Evolutionary conservation across 2,888 invertebrate species (phyloP).

Genomic region (Hypselothyrea guttata): DNA sequence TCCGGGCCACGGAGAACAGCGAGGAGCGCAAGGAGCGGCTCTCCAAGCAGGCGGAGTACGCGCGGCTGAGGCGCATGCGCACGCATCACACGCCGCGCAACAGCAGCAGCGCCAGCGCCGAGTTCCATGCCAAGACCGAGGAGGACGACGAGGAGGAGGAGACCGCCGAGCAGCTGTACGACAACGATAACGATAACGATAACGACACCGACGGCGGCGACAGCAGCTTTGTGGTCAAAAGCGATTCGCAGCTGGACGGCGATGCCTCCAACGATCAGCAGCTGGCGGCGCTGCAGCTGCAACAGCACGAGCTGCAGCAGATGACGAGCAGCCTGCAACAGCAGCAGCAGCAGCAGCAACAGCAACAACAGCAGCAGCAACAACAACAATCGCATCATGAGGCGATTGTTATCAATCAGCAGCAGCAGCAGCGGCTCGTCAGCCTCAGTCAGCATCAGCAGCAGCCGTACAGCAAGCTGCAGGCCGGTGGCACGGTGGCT

Average conservation of each 20-base stretch:
- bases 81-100: constrained; percentile 80
- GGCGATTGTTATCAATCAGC: constrained; percentile 61
- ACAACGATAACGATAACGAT: constrained; percentile 46
- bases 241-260: constrained; percentile 56
- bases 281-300: constrained; percentile 52
- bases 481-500: constrained; percentile 24
- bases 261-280: constrained; percentile 60
- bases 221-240: constrained; percentile 57
- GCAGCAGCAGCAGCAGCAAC: constrained; percentile 23
- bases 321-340: constrained; percentile 45
- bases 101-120: constrained; percentile 71
- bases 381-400: constrained; percentile 68
- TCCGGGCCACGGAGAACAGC: constrained; percentile 79
- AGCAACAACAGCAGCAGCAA: constrained; percentile 8
- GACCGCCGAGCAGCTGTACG: constrained; percentile 77
- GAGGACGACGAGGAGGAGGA: constrained; percentile 65
- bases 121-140: constrained; percentile 66
- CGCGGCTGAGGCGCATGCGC: constrained; percentile 80
- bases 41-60: constrained; percentile 81
- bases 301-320: constrained; percentile 68
- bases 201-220: constrained; percentile 51
- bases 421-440: constrained; percentile 64
- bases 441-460: constrained; percentile 69
- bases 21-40: constrained; percentile 80
- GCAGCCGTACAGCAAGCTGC: constrained; percentile 54